Evolutionary conservation across 2,797 vertebrate species (phyloP), one percentile per base, ranked within the genome.

Genomic region (Diglossa cyanea): DNA sequence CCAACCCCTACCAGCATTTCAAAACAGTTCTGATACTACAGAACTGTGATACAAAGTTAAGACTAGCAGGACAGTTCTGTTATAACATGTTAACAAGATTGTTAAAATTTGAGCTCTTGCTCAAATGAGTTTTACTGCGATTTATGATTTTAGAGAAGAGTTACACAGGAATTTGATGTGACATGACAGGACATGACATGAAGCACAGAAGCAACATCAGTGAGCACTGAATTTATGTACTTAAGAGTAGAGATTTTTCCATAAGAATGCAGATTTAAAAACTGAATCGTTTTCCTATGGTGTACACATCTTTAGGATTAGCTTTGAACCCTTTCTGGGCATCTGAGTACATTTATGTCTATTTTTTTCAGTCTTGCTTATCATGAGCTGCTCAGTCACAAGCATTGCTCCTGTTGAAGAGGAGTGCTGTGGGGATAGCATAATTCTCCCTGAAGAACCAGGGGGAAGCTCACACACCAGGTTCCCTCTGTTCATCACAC

Each of bases 381-480:
- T 40, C 39, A 30, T 14, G 30, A 89, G 10, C 28, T 58, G 28
- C 48, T 65, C 18, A 42, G 48, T n/a, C 40, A 31, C 28, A 61
- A 67, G 15, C 50, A 44, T 11, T 50, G 31, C 42, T 80, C 26
- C 3, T 1, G 31, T 9, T 2, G 13, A 58, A 40, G 42, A 25
- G 16, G 5, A 57, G 7, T 11, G 28, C 35, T 35, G 17, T 10
- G 28, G 66, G 31, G 62, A 61, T 3, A 31, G 35, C 2, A 0
- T 4, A 4, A n/a, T 44, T 73, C 39, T 54, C 13, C 26, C 21
- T 33, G 33, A 57, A 35, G 31, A 33, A 48, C 33, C 31, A 50
- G 28, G 0, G 26, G 17, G 30, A 70, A 80, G 14, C 33, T 83
- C 1, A 0, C 21, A 51, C 8, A 33, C 18, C 17, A 8, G 16